A percentile compares a stretch with the other conserved stretches of the same genome.
phyloP scores from a whole-genome alignment of 2,113 vertebrate genomes.

The Synchiropus splendidus region DNA sequence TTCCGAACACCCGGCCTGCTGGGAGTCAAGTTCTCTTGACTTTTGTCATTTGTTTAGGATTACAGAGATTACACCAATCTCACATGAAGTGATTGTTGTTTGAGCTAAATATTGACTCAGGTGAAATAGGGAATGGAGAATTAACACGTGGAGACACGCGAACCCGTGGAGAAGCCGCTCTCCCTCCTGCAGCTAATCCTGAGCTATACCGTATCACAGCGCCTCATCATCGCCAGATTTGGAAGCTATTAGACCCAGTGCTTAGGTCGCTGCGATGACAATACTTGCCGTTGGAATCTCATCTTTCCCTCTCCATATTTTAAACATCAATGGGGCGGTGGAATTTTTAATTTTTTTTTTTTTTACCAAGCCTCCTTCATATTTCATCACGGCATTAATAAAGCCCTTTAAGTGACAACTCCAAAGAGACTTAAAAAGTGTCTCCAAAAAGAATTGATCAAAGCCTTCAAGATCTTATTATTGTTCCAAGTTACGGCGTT shows the following conservation, averaged over 20 bases:
- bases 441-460: too few relatives aligned
- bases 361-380: too few relatives aligned
- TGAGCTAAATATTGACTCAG: conserved; percentile 51
- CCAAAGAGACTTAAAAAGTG: too few relatives aligned
- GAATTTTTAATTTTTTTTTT: too few relatives aligned
- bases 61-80: conserved; percentile 36
- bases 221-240: conserved; percentile 10
- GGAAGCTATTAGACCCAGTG: neutral
- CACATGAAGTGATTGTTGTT: conserved; percentile 42
- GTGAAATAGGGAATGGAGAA: conserved; percentile 25
- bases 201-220: conserved; percentile 16
- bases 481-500: too few relatives aligned
- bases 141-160: conserved; percentile 28
- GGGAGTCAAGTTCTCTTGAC: conserved; percentile 7
- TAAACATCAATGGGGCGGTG: too few relatives aligned
- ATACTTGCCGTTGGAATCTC: too few relatives aligned
- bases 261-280: conserved; percentile 1
- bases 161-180: conserved; percentile 25
- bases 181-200: conserved; percentile 33
- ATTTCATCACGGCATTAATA: too few relatives aligned
- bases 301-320: too few relatives aligned
- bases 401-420: too few relatives aligned
- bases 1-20: neutral
- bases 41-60: conserved; percentile 38
- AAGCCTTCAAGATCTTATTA: too few relatives aligned